A percentile compares a stretch with the other conserved stretches of the same genome.
Conservation (phyloP, 2,113 vertebrate species). For the Amia ocellicauda region DNA sequence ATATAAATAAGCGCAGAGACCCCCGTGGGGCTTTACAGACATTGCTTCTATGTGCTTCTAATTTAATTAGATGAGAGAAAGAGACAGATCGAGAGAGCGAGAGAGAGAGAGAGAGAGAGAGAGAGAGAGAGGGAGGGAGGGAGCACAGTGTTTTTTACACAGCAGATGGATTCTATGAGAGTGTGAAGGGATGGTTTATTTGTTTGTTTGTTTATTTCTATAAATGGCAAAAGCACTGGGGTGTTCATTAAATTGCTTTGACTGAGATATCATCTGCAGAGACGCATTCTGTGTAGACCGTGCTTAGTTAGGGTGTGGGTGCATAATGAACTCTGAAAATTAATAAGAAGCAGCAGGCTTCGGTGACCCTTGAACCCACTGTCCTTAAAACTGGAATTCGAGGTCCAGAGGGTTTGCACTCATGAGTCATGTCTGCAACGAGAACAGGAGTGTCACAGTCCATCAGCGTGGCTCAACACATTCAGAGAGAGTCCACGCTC, state of each 20-base stretch:
- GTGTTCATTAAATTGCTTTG: too few relatives aligned
- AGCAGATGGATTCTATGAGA: background rate
- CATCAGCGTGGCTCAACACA: too few relatives aligned
- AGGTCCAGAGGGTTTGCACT: background rate
- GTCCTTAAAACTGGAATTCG: slow-evolving; percentile 23
- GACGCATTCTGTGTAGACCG: background rate
- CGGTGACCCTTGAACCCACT: slow-evolving; percentile 21
- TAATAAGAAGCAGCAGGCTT: background rate
- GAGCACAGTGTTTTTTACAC: too few relatives aligned
- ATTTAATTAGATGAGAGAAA: slow-evolving; percentile 6
- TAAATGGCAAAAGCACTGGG: too few relatives aligned
- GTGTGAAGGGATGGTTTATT: too few relatives aligned
- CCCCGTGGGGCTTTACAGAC: background rate
- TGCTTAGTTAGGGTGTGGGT: background rate
- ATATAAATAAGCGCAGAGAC: background rate
- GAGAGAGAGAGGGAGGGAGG: too few relatives aligned
- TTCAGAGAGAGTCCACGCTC: too few relatives aligned
- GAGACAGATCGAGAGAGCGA: too few relatives aligned
- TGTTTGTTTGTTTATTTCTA: too few relatives aligned
- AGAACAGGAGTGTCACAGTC: background rate
- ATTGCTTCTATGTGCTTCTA: background rate
- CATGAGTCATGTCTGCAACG: background rate
- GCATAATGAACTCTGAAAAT: background rate
- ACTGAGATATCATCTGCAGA: background rate
- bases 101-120: too few relatives aligned